A percentile compares a stretch with the other conserved stretches of the same genome.
These are phyloP conservation scores for Labeo calbasu DNA, from an alignment of 2,797 vertebrate genomes.

Conservation along the genomic window DNA sequence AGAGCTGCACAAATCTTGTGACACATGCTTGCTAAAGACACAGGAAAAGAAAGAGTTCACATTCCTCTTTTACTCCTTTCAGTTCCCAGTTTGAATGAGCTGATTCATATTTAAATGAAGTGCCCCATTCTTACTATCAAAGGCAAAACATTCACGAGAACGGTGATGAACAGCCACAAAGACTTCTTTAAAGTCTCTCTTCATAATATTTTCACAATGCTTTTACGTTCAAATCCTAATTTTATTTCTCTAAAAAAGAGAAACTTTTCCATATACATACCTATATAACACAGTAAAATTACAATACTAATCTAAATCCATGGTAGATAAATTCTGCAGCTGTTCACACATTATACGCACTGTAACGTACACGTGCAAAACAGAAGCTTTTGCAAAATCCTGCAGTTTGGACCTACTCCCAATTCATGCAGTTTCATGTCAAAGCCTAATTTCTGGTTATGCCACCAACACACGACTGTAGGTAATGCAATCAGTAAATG, in stretches of 20 bases:
- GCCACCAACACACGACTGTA: neutral
- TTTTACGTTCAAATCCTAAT: neutral
- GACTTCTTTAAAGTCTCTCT: neutral
- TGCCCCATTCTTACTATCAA: neutral
- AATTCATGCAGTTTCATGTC: neutral
- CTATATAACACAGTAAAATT: neutral
- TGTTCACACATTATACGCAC: neutral
- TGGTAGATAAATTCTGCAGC: neutral
- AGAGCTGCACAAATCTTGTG: neutral
- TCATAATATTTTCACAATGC: neutral
- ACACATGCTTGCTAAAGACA: neutral
- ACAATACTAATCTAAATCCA: neutral
- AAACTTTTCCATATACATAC: neutral
- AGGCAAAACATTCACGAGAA: neutral
- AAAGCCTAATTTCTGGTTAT: neutral
- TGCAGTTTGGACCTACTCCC: neutral
- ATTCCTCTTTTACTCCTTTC: conserved; percentile 33
- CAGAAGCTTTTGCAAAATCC: neutral
- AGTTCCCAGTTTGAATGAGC: conserved; percentile 9
- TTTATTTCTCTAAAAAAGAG: neutral
- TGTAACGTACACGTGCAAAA: neutral
- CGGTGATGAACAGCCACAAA: neutral
- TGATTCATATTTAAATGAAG: conserved; percentile 22
- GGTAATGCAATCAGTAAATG: neutral
- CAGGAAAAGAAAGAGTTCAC: neutral